Conservation (phyloP, 2,797 vertebrate genomes). For the Linurgus olivaceus region DNA sequence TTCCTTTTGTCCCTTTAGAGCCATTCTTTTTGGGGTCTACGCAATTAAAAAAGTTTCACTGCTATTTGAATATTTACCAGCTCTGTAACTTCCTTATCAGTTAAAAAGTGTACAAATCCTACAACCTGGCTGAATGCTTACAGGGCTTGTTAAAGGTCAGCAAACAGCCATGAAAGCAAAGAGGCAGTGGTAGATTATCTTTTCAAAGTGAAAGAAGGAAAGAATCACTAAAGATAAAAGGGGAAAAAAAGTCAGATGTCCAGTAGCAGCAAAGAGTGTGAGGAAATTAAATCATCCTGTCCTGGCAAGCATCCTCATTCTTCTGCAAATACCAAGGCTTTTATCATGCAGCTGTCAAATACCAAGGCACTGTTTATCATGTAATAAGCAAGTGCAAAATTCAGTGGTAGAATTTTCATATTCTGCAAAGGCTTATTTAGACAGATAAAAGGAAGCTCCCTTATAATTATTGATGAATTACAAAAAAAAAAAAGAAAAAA, state of each 20-base stretch:
- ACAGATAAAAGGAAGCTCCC: neutral
- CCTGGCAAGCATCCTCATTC: neutral
- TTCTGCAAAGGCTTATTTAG: neutral
- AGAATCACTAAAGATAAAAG: neutral
- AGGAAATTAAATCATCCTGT: constrained; percentile 10
- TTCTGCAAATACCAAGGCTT: constrained; percentile 25
- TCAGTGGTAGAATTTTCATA: neutral
- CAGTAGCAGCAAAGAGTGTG: neutral
- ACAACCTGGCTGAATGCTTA: neutral
- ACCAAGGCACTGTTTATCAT: neutral
- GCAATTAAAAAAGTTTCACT: neutral
- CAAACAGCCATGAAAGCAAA: neutral
- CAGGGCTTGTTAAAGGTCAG: constrained; percentile 6
- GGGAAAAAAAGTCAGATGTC: neutral
- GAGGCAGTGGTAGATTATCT: neutral
- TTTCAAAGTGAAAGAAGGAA: neutral
- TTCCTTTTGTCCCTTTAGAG: neutral
- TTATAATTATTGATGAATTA: neutral
- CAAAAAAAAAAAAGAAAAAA: neutral
- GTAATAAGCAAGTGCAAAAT: neutral
- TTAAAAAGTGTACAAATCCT: neutral
- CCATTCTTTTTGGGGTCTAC: neutral
- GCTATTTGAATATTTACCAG: neutral
- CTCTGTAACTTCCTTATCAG: neutral
- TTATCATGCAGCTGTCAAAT: constrained; percentile 24